phyloP scores from a whole-genome alignment of 1,140 invertebrate genomes.

The Drosophila insularis region DNA sequence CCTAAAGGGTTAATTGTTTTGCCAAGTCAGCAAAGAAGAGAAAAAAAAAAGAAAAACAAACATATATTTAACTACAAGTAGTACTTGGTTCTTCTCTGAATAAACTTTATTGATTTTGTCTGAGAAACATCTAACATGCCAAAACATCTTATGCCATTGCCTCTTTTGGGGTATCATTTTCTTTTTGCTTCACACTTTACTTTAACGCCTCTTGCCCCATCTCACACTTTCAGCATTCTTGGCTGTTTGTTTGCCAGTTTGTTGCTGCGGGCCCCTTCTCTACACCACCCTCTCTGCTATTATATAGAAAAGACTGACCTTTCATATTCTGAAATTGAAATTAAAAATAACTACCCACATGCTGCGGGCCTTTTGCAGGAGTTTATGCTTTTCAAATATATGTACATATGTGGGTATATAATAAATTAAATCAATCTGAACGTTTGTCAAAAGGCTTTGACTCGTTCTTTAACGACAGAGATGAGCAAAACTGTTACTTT shows the following conservation, averaged over 20 bases:
- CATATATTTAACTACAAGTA: constrained; percentile 13
- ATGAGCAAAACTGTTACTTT: background rate
- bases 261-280: constrained; percentile 15
- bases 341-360: constrained; percentile 15
- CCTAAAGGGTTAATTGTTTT: constrained; percentile 73
- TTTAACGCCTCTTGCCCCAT: constrained; percentile 44
- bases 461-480: background rate
- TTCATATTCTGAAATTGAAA: constrained; percentile 14
- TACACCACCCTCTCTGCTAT: background rate
- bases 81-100: background rate
- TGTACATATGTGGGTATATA: no score
- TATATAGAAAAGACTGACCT: background rate
- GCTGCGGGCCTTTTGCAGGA: constrained; percentile 17
- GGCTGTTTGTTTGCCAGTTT: constrained; percentile 34
- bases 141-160: background rate
- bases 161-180: constrained; percentile 3
- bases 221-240: constrained; percentile 19
- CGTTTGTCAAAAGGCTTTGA: constrained; percentile 31
- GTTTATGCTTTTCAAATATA: constrained; percentile 27
- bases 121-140: constrained; percentile 38
- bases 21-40: constrained; percentile 58
- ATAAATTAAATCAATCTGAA: constrained; percentile 66
- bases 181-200: constrained; percentile 57
- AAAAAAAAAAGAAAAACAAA: background rate
- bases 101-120: constrained; percentile 57